Evolutionary conservation across 2,888 invertebrate species (phyloP).

Genomic region (Orthonychiurus folsomi): DNA sequence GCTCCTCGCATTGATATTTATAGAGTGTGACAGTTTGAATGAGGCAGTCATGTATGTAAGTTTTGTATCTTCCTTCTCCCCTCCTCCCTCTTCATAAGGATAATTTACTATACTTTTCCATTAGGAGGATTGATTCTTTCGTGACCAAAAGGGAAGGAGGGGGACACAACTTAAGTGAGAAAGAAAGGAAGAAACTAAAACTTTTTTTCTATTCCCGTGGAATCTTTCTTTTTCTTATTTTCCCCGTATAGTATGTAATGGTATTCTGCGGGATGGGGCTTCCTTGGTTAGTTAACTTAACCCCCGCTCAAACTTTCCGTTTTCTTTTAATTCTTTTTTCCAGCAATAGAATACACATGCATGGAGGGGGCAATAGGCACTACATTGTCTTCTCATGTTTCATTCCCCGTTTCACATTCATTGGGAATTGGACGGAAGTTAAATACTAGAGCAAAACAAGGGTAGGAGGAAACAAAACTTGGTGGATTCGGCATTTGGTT

Average conservation of each 20-base stretch:
- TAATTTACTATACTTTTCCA: constrained; percentile 38
- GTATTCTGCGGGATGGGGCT: neutral
- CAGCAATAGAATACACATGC: no score
- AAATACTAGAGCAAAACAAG: no score
- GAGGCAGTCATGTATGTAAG: neutral
- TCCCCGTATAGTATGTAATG: neutral
- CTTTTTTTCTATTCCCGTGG: constrained; percentile 18
- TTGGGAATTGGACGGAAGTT: no score
- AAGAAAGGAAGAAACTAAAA: neutral
- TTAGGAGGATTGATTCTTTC: constrained; percentile 41
- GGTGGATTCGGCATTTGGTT: no score
- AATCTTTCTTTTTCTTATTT: constrained; percentile 4
- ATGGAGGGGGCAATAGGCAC: no score
- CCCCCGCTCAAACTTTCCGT: neutral
- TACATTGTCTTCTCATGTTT: neutral
- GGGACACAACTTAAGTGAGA: neutral
- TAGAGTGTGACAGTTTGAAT: constrained; percentile 1
- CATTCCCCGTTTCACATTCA: neutral
- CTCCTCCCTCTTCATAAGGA: neutral
- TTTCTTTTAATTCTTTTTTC: neutral
- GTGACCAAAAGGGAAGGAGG: neutral
- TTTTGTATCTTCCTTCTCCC: neutral
- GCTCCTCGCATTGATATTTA: neutral
- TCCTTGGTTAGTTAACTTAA: neutral
- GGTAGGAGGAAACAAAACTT: no score